Percentiles rank a stretch among this genome's conserved stretches.
phyloP scores from a whole-genome alignment of 2,797 vertebrate species.

The Lates japonicus region DNA sequence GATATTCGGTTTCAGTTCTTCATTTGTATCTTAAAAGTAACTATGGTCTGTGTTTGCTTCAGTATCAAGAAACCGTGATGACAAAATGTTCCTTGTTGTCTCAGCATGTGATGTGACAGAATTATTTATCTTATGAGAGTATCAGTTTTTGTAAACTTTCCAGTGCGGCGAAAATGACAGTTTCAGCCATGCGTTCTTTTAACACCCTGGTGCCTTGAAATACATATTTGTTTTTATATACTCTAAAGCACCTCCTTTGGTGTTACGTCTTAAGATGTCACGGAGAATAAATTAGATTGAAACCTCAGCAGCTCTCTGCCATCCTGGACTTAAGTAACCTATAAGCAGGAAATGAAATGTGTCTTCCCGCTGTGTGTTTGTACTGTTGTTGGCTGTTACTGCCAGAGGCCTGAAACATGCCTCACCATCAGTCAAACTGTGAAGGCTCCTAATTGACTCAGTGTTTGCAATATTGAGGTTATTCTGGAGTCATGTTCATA shows the following conservation, averaged over 20 bases:
- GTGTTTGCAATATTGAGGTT: too few species aligned
- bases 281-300: constrained; percentile 28
- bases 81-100: neutral
- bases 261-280: constrained; percentile 1
- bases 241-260: neutral
- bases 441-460: neutral
- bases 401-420: neutral
- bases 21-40: too few species aligned
- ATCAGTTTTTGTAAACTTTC: neutral
- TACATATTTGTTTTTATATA: constrained; percentile 42
- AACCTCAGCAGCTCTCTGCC: neutral
- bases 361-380: constrained; percentile 27
- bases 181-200: constrained; percentile 28
- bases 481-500: constrained; percentile 8
- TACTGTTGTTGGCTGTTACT: neutral
- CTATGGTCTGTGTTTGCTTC: neutral
- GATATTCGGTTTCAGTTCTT: neutral
- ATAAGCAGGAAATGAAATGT: neutral
- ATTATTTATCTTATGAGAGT: neutral
- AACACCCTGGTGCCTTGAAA: constrained; percentile 73
- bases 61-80: too few species aligned
- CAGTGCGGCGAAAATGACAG: neutral
- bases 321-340: constrained; percentile 20
- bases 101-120: constrained; percentile 1
- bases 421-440: neutral